Evolutionary conservation across 2,797 vertebrate species (phyloP).

Genomic region (Dendrocincla fuliginosa): DNA sequence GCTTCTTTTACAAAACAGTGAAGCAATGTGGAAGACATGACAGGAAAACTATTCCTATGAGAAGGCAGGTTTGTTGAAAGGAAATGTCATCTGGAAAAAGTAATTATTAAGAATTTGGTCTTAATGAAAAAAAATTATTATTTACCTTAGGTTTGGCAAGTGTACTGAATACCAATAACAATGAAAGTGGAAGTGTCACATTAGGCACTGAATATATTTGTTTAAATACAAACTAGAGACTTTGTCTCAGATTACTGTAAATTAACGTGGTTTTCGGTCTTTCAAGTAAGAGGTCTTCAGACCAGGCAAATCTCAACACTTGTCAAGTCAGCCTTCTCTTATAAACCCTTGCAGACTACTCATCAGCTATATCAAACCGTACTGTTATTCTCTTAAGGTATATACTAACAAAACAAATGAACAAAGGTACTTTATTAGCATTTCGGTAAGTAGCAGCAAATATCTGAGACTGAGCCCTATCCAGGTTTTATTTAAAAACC

Average conservation of each 20-base stretch:
- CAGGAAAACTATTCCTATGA: neutral
- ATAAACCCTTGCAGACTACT: neutral
- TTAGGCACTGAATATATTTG: neutral
- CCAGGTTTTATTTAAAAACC: neutral
- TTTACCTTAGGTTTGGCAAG: neutral
- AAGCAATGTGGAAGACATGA: neutral
- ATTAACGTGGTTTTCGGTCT: neutral
- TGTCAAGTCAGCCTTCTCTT: neutral
- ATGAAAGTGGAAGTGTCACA: neutral
- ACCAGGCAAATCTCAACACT: neutral
- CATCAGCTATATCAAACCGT: neutral
- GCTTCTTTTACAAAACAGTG: neutral
- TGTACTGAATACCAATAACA: neutral
- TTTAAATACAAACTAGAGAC: neutral
- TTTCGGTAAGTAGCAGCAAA: neutral
- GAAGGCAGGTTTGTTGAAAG: neutral
- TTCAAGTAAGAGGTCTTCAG: neutral
- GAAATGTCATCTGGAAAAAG: neutral
- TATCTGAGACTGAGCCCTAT: neutral
- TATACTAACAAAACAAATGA: neutral
- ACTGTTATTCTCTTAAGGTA: neutral
- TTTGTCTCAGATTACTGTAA: neutral
- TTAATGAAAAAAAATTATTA: neutral
- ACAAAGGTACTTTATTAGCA: neutral
- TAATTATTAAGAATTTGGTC: neutral